A percentile compares a stretch with the other conserved stretches of the same genome.
Evolutionary conservation across 2,888 invertebrate genomes (phyloP).

Genomic region (Eumacrocentrus americanus): DNA sequence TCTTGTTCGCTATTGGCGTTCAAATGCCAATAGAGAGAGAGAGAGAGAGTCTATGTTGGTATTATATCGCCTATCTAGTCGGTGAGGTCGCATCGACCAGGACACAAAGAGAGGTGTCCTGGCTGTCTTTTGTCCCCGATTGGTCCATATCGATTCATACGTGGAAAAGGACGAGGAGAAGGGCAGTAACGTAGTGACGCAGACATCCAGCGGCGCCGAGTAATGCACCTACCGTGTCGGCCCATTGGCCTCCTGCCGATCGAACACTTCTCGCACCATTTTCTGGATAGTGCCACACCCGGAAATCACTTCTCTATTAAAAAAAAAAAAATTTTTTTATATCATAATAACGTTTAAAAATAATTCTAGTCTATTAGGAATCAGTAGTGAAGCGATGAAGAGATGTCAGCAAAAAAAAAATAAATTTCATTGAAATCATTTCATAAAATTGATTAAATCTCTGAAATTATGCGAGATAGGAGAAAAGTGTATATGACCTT

Average conservation of each 20-base stretch:
- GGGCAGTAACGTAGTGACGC: conserved; percentile 1
- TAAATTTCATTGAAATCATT: no score
- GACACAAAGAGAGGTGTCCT: conserved; percentile 16
- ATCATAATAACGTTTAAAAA: no score
- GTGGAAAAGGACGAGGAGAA: conserved; percentile 10
- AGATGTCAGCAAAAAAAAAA: no score
- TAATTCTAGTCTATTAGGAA: no score
- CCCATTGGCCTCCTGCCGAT: conserved; percentile 47
- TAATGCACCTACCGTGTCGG: conserved; percentile 50
- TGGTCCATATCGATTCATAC: conserved; percentile 23
- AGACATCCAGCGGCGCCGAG: conserved; percentile 40
- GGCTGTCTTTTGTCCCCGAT: conserved; percentile 19
- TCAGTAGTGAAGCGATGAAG: no score
- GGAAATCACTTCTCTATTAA: no score
- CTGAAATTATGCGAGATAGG: no score
- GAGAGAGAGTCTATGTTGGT: not conserved
- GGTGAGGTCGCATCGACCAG: conserved; percentile 5
- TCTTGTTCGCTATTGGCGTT: not conserved
- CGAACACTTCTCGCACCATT: conserved; percentile 23
- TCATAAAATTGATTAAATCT: no score
- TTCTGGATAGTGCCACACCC: conserved; percentile 9
- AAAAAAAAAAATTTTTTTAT: no score
- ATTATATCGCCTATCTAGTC: no score
- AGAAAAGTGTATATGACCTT: no score
- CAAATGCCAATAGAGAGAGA: conserved; percentile 12